Evolutionary conservation across 2,888 invertebrate genomes (phyloP).

Genomic region (Loripinus fragilis): DNA sequence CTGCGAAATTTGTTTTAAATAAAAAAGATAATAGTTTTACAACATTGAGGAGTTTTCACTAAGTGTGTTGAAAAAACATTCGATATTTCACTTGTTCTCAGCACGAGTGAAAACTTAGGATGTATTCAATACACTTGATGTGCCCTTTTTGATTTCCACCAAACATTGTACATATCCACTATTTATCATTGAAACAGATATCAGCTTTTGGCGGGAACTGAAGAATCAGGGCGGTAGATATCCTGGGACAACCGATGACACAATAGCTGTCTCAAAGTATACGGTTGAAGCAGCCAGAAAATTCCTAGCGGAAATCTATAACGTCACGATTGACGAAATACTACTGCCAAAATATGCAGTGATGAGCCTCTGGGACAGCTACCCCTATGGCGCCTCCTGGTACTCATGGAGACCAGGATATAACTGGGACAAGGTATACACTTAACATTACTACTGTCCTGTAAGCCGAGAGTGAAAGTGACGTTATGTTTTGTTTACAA

Average conservation of each 20-base stretch:
- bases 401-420: slow-evolving; percentile 18
- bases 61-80: too few species aligned
- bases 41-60: too few species aligned
- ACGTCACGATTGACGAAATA: slow-evolving; percentile 29
- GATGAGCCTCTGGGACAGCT: slow-evolving; percentile 18
- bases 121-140: too few species aligned
- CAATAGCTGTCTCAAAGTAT: slow-evolving; percentile 32
- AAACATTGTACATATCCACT: too few species aligned
- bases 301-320: slow-evolving; percentile 37
- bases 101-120: too few species aligned
- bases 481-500: too few species aligned
- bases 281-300: slow-evolving; percentile 39
- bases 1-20: too few species aligned
- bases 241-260: slow-evolving; percentile 23
- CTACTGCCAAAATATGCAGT: neutral
- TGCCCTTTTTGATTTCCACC: too few species aligned
- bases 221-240: neutral
- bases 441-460: too few species aligned
- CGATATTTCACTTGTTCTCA: too few species aligned
- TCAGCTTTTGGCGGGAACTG: slow-evolving; percentile 3
- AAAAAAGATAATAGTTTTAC: too few species aligned
- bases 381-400: slow-evolving; percentile 21
- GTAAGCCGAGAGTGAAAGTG: too few species aligned
- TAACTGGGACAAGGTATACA: slow-evolving; percentile 1
- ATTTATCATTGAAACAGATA: slow-evolving; percentile 5